Evolutionary conservation across 2,797 vertebrate genomes (phyloP).

Genomic region (Lacerta bilineata): DNA sequence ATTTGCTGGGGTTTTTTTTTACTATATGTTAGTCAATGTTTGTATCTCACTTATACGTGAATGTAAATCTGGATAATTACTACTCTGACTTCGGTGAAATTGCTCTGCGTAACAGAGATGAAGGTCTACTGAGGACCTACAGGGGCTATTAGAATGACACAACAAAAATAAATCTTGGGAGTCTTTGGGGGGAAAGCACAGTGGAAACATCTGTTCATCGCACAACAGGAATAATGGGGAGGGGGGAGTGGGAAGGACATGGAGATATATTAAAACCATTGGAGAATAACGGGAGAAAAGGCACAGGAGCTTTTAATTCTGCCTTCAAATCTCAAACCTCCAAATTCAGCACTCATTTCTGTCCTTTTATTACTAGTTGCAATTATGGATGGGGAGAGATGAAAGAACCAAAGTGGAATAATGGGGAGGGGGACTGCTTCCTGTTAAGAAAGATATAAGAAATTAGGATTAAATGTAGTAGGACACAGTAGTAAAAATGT

Average conservation of each 20-base stretch:
- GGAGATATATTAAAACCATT: not conserved
- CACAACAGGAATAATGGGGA: not conserved
- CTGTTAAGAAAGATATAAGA: slow-evolving; percentile 27
- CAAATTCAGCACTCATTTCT: not conserved
- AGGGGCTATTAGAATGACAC: not conserved
- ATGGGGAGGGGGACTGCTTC: not conserved
- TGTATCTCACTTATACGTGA: slow-evolving; percentile 1
- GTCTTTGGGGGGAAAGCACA: not conserved
- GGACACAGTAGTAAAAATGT: slow-evolving; percentile 18
- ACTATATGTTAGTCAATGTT: not conserved
- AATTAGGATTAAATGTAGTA: slow-evolving; percentile 41
- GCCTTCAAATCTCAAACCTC: not conserved
- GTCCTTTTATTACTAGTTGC: not conserved
- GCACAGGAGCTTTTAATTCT: not conserved
- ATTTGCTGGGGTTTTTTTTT: not conserved
- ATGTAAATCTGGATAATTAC: slow-evolving; percentile 23
- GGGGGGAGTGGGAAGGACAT: slow-evolving; percentile 16
- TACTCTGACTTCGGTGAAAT: not conserved
- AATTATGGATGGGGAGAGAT: not conserved
- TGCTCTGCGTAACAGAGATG: not conserved
- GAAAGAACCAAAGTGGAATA: slow-evolving; percentile 28
- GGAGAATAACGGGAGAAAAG: not conserved
- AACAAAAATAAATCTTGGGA: slow-evolving; percentile 3
- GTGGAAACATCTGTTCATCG: not conserved
- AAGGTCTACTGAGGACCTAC: not conserved